A percentile compares a stretch with the other conserved stretches of the same genome.
Evolutionary conservation across 2,797 vertebrate genomes (phyloP).

Genomic region (Clangula hyemalis): DNA sequence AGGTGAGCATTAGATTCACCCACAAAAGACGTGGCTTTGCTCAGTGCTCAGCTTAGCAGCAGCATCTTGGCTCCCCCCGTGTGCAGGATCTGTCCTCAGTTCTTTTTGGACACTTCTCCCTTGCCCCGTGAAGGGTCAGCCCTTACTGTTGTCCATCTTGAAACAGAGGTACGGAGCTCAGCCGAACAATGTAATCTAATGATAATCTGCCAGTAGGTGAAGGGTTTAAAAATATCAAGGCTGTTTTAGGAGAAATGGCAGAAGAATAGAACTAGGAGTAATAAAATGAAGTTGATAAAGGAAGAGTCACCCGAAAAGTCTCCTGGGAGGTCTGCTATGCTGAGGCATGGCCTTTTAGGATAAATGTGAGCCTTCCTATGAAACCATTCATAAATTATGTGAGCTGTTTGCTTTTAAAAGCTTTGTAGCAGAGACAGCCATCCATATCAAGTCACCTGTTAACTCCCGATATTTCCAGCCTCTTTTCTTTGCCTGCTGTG

Average conservation of each 20-base stretch:
- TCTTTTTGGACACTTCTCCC: neutral
- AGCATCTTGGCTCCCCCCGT: neutral
- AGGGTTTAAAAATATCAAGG: conserved; percentile 8
- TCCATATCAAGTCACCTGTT: conserved; percentile 20
- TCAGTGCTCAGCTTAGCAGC: neutral
- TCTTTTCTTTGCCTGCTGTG: conserved; percentile 14
- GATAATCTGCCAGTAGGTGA: neutral
- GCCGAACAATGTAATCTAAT: neutral
- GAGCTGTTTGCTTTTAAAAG: conserved; percentile 55
- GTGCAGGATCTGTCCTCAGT: neutral
- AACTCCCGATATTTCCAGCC: conserved; percentile 1
- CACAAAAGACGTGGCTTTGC: neutral
- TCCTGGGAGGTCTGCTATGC: conserved; percentile 42
- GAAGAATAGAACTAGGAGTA: neutral
- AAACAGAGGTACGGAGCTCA: neutral
- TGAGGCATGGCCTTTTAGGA: neutral
- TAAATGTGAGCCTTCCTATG: conserved; percentile 17
- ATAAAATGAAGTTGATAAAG: conserved; percentile 23
- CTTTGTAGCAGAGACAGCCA: neutral
- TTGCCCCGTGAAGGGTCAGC: neutral
- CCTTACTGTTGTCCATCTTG: neutral
- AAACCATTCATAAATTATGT: conserved; percentile 52
- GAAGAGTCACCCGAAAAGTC: conserved; percentile 35
- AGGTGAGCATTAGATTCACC: neutral
- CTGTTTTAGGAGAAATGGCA: neutral